Conservation (phyloP, 1,140 invertebrate genomes). For the Luehdorfia chinensis region DNA sequence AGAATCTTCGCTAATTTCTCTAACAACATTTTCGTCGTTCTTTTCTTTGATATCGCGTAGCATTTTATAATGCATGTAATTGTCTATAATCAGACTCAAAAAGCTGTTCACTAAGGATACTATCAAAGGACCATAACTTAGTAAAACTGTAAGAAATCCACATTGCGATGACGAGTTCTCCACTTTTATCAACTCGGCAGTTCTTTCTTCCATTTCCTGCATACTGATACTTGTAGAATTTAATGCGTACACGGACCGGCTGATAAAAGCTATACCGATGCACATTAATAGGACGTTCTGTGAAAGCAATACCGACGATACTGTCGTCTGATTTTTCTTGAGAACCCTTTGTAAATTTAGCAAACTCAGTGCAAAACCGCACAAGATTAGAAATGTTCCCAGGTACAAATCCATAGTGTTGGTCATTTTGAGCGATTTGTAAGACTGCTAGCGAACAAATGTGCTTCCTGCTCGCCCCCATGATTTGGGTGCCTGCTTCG, state of each 20-base stretch:
- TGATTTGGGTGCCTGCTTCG: conserved; percentile 29
- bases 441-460: conserved; percentile 13
- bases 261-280: conserved; percentile 59
- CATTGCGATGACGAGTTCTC: conserved; percentile 28
- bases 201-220: conserved; percentile 37
- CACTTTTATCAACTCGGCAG: conserved; percentile 20
- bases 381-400: conserved; percentile 52
- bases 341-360: conserved; percentile 52
- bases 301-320: conserved; percentile 48
- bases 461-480: conserved; percentile 37
- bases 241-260: conserved; percentile 37
- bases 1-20: conserved; percentile 30
- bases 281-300: conserved; percentile 59
- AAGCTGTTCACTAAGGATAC: conserved; percentile 67
- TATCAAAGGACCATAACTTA: conserved; percentile 58
- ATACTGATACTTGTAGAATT: conserved; percentile 35
- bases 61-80: conserved; percentile 63
- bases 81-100: conserved; percentile 56
- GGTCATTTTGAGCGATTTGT: conserved; percentile 37
- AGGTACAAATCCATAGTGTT: conserved; percentile 52
- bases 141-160: conserved; percentile 44
- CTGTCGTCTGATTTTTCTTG: conserved; percentile 29
- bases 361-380: conserved; percentile 55
- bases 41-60: conserved; percentile 37
- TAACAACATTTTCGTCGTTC: conserved; percentile 46